Evolutionary conservation across 2,888 invertebrate genomes (phyloP).

Genomic region (Prosopocoilus inquinatus): DNA sequence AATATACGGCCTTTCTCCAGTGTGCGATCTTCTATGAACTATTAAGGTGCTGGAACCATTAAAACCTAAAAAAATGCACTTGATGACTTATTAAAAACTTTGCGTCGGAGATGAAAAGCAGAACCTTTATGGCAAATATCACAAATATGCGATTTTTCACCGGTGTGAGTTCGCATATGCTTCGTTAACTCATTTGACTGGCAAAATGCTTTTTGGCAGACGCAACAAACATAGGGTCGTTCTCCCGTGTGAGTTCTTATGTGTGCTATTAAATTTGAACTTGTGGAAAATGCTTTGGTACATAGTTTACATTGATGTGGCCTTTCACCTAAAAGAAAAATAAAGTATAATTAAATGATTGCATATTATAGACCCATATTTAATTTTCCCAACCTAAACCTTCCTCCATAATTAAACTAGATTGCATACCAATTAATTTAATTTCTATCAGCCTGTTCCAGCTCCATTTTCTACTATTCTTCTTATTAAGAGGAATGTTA

Average conservation of each 20-base stretch:
- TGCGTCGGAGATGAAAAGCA: no score
- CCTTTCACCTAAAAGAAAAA: slow-evolving; percentile 43
- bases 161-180: slow-evolving; percentile 52
- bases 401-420: no score
- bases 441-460: no score
- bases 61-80: slow-evolving; percentile 38
- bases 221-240: slow-evolving; percentile 50
- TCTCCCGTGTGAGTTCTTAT: slow-evolving; percentile 52
- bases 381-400: no score
- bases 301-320: slow-evolving; percentile 51
- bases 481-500: no score
- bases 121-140: slow-evolving; percentile 51
- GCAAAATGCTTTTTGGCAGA: slow-evolving; percentile 52
- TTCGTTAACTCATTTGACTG: slow-evolving; percentile 51
- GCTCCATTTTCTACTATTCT: no score
- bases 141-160: slow-evolving; percentile 52
- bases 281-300: slow-evolving; percentile 51
- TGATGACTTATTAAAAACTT: slow-evolving; percentile 12
- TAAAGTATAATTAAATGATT: no score
- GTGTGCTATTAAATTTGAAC: slow-evolving; percentile 52
- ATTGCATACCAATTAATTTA: no score
- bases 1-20: slow-evolving; percentile 48
- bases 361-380: no score
- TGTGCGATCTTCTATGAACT: slow-evolving; percentile 47
- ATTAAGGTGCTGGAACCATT: slow-evolving; percentile 49